phyloP scores from a whole-genome alignment of 2,797 vertebrate species.

The Decapterus maruadsi region DNA sequence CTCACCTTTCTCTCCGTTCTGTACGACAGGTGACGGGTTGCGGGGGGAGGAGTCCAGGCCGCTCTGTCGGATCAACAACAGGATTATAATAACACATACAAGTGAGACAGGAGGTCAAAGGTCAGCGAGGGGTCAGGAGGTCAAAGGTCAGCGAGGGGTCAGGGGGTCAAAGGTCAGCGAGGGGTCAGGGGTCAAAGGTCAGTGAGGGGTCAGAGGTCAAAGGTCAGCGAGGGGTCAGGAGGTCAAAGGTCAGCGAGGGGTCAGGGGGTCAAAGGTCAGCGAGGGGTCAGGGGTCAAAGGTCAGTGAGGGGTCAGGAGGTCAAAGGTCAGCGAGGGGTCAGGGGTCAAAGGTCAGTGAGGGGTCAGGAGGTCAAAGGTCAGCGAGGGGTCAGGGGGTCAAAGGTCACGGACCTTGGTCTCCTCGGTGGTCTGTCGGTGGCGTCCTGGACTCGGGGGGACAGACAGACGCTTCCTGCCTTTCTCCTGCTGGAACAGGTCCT shows the following conservation, averaged over 20 bases:
- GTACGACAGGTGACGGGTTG: constrained; percentile 93
- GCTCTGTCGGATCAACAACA: constrained; percentile 76
- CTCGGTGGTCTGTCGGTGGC: constrained; percentile 91
- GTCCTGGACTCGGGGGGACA: constrained; percentile 96
- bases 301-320: too few relatives aligned
- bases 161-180: not conserved
- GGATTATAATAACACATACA: too few relatives aligned
- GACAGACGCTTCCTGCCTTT: constrained; percentile 96
- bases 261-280: too few relatives aligned
- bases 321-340: not conserved
- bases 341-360: too few relatives aligned
- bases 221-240: too few relatives aligned
- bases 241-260: not conserved
- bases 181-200: too few relatives aligned
- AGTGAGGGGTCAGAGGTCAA: too few relatives aligned
- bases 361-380: not conserved
- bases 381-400: too few relatives aligned
- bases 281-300: too few relatives aligned
- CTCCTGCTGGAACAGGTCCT: constrained; percentile 98
- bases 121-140: too few relatives aligned
- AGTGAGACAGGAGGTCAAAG: too few relatives aligned
- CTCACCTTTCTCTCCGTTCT: constrained; percentile 96
- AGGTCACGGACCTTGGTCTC: constrained; percentile 90
- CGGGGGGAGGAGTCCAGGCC: constrained; percentile 93
- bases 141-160: too few relatives aligned